phyloP scores from a whole-genome alignment of 2,113 vertebrate species.

The Psettodes erumei region DNA sequence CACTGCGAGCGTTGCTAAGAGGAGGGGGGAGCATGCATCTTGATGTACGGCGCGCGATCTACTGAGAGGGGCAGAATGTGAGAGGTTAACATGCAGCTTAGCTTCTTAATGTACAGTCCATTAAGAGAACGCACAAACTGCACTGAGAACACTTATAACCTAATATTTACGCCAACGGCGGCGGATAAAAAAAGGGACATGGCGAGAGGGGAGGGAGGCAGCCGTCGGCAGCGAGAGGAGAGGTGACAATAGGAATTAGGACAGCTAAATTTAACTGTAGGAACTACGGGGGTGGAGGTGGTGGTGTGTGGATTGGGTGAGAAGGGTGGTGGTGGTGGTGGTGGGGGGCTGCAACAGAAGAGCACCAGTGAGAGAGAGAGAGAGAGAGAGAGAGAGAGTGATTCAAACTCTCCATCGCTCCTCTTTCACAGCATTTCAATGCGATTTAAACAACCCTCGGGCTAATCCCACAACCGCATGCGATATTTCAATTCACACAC shows the following conservation, averaged over 20 bases:
- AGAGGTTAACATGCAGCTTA: background rate
- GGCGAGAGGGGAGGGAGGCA: background rate
- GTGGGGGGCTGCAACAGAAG: background rate
- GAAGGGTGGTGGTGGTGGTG: background rate
- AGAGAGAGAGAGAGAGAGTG: background rate
- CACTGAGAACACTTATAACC: background rate
- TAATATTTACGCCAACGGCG: background rate
- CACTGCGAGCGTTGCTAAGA: background rate
- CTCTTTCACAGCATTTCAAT: constrained; percentile 29
- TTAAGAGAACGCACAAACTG: background rate
- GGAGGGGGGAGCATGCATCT: background rate
- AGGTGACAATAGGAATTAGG: constrained; percentile 50
- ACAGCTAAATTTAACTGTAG: constrained; percentile 50
- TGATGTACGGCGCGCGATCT: background rate
- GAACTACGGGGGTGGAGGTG: constrained; percentile 10
- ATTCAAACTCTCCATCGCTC: background rate
- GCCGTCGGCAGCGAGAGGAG: constrained; percentile 5
- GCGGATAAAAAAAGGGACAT: background rate
- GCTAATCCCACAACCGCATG: constrained; percentile 21
- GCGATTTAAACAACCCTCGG: constrained; percentile 28
- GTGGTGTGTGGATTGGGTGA: background rate
- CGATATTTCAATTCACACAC: constrained; percentile 25
- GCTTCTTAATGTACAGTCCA: background rate
- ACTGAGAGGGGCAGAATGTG: background rate
- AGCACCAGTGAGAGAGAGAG: background rate